Evolutionary conservation across 2,113 vertebrate genomes (phyloP).

Genomic region (Athene noctua): DNA sequence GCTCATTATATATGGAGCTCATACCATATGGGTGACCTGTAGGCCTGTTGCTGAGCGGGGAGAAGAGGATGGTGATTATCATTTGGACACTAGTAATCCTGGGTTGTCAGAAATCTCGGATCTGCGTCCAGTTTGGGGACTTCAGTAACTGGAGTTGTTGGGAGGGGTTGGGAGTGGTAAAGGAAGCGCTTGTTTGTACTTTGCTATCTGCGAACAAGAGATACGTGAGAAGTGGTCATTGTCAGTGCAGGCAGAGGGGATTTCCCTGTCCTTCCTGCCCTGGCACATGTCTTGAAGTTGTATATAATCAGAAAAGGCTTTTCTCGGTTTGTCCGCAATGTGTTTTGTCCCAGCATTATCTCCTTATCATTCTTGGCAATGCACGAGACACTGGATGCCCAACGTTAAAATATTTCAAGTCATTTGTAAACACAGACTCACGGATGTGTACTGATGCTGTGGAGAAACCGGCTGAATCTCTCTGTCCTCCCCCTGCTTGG

Average conservation of each 20-base stretch:
- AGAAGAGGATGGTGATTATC: not conserved
- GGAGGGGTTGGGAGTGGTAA: not conserved
- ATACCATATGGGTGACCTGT: not conserved
- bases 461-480: not conserved
- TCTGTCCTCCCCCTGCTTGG: not conserved
- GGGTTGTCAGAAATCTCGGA: not conserved
- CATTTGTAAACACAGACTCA: not conserved
- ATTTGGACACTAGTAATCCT: not conserved
- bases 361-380: not conserved
- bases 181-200: not conserved
- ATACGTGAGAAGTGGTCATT: not conserved
- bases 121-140: not conserved
- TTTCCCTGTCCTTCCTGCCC: not conserved
- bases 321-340: not conserved
- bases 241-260: not conserved
- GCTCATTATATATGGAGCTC: not conserved
- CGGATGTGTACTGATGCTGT: not conserved
- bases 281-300: not conserved
- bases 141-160: not conserved
- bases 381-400: not conserved
- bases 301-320: not conserved
- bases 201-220: fast-evolving
- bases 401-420: not conserved
- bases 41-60: not conserved
- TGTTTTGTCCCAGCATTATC: not conserved